These are phyloP conservation scores for Scrobipalpa atriplicella DNA, from an alignment of 2,888 invertebrate species.

Conservation along the genomic window DNA sequence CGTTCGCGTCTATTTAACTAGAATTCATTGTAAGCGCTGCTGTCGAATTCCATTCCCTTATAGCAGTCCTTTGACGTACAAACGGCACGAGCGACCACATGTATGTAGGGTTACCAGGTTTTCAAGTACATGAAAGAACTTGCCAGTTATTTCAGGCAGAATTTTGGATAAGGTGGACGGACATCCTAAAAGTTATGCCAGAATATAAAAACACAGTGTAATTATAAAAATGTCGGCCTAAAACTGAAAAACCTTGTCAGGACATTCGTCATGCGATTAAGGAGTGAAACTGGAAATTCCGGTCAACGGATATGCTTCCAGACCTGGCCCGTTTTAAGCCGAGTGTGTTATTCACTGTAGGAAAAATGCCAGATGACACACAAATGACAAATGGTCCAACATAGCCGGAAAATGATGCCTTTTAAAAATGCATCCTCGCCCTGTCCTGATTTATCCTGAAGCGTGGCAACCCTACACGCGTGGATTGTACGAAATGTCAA, in stretches of 20 bases:
- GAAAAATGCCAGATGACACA: too few species aligned
- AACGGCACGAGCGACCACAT: background rate
- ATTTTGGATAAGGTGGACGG: too few species aligned
- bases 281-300: too few species aligned
- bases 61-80: slow-evolving; percentile 14
- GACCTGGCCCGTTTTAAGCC: too few species aligned
- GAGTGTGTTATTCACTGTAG: too few species aligned
- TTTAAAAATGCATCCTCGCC: background rate
- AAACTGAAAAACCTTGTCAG: too few species aligned
- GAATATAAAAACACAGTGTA: too few species aligned
- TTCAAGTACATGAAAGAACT: background rate
- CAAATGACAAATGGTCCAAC: too few species aligned
- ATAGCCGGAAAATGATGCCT: too few species aligned
- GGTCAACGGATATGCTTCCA: too few species aligned
- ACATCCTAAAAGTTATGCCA: background rate
- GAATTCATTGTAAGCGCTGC: slow-evolving; percentile 7
- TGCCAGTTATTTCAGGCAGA: background rate
- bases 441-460: background rate
- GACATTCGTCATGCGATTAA: too few species aligned
- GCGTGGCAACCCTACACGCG: background rate
- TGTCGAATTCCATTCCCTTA: slow-evolving; percentile 17
- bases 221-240: too few species aligned
- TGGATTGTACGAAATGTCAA: slow-evolving; percentile 21
- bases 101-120: background rate
- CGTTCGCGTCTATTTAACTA: slow-evolving; percentile 13